phyloP scores from a whole-genome alignment of 2,113 vertebrate species.

The Cavia aperea region DNA sequence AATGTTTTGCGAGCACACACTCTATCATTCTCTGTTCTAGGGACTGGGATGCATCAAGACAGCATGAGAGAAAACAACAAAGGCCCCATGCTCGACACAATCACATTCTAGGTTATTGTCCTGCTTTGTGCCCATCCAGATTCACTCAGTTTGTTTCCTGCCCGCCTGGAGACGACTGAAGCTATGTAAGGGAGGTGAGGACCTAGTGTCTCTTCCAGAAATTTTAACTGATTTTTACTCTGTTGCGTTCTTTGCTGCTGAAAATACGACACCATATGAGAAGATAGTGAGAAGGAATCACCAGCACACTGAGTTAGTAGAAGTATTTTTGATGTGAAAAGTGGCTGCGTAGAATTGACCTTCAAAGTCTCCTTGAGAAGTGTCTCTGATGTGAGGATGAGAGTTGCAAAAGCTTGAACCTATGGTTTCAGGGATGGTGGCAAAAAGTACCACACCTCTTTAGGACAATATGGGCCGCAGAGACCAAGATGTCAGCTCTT shows the following conservation, averaged over 20 bases:
- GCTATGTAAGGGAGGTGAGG: neutral
- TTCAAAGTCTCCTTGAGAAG: neutral
- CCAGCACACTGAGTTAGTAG: neutral
- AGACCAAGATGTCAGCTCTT: neutral
- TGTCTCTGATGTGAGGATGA: neutral
- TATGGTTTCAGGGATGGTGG: neutral
- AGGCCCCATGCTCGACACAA: no score
- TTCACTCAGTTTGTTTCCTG: neutral
- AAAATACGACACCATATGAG: neutral
- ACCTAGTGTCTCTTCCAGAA: neutral
- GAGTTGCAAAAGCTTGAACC: neutral
- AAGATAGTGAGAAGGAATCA: neutral
- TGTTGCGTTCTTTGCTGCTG: neutral
- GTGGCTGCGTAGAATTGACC: neutral
- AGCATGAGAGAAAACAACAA: neutral
- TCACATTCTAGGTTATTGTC: neutral
- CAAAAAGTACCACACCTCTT: neutral
- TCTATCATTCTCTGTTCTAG: neutral
- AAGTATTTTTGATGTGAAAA: conserved; percentile 24
- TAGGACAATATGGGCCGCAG: neutral
- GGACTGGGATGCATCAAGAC: neutral
- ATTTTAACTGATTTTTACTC: neutral
- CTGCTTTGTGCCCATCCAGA: neutral
- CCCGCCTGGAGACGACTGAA: neutral
- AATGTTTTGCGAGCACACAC: neutral